phyloP scores from a whole-genome alignment of 2,888 invertebrate genomes.

The Luperina nickerlii region DNA sequence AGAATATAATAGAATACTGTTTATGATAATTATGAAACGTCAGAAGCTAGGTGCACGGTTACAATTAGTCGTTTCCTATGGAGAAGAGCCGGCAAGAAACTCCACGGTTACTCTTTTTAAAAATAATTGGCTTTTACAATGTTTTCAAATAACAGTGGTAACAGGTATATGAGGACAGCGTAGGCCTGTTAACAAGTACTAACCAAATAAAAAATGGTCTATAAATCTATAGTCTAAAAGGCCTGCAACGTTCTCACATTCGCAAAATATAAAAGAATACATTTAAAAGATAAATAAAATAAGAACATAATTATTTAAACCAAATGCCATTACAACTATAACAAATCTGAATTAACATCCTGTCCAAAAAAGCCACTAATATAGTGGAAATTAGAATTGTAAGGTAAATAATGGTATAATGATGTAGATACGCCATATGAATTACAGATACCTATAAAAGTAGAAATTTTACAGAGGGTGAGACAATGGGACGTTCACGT shows the following conservation, averaged over 20 bases:
- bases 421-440: neutral
- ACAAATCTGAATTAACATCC: neutral
- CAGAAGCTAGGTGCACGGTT: neutral
- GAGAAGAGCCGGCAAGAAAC: neutral
- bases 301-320: neutral
- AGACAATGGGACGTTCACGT: neutral
- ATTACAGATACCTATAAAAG: neutral
- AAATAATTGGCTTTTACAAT: neutral
- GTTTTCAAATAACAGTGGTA: neutral
- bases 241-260: neutral
- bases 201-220: neutral
- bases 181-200: neutral
- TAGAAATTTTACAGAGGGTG: neutral
- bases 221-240: neutral
- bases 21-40: neutral
- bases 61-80: neutral
- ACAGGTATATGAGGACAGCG: neutral
- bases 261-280: neutral
- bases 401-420: neutral
- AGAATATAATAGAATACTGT: neutral
- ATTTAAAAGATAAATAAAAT: neutral
- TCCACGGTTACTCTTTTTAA: neutral
- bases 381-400: neutral
- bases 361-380: neutral
- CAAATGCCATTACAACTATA: neutral